phyloP scores from a whole-genome alignment of 2,113 vertebrate species.

The Archocentrus centrarchus region DNA sequence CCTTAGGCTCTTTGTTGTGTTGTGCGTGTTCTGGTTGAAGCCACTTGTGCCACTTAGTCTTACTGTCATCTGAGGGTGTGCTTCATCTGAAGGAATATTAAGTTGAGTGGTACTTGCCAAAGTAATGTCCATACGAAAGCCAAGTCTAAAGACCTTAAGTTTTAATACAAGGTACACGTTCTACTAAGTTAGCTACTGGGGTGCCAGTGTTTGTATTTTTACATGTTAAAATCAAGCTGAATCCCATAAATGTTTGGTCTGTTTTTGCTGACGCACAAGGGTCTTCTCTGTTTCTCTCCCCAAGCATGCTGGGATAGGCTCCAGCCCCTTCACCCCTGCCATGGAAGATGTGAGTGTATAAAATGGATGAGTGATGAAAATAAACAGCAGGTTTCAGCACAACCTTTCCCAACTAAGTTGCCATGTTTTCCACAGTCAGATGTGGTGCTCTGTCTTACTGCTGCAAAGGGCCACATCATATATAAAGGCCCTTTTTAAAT shows the following conservation, averaged over 20 bases:
- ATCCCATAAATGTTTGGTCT: background rate
- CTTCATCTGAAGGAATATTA: background rate
- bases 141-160: background rate
- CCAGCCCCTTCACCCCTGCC: background rate
- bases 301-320: conserved; percentile 9
- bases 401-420: background rate
- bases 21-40: background rate
- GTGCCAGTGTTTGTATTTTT: conserved; percentile 1
- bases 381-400: conserved; percentile 5
- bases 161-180: background rate
- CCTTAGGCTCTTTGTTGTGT: background rate
- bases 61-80: background rate
- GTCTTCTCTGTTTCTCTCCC: conserved; percentile 15
- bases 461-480: background rate
- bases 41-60: background rate
- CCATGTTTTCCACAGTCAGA: background rate
- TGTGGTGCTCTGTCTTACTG: background rate
- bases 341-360: conserved; percentile 17
- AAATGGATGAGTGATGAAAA: conserved; percentile 9
- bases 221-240: conserved; percentile 8
- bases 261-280: conserved; percentile 13
- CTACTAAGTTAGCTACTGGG: background rate
- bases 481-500: background rate
- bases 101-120: background rate
- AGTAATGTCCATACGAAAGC: background rate